Conservation (phyloP, 2,888 invertebrate genomes). For the Erebia ligea region DNA sequence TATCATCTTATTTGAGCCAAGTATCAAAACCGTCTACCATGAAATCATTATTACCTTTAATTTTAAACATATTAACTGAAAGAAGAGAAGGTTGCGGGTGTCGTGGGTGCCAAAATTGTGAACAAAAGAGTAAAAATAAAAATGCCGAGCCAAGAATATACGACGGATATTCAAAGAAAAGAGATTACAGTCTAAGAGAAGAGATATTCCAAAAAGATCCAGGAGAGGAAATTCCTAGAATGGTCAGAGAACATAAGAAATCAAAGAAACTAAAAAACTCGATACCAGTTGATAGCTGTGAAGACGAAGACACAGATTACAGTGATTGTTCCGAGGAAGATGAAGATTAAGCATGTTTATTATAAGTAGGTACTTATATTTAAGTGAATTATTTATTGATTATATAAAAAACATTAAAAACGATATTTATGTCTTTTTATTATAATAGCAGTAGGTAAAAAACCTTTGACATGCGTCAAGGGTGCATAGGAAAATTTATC, state of each 20-base stretch:
- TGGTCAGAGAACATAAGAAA: slow-evolving; percentile 39
- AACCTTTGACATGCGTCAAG: too few species aligned
- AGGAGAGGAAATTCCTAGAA: slow-evolving; percentile 38
- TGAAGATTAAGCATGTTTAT: slow-evolving; percentile 27
- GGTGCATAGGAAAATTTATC: too few species aligned
- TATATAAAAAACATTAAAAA: not conserved
- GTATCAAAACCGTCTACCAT: slow-evolving; percentile 56
- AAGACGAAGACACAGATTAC: slow-evolving; percentile 50
- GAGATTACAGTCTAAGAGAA: slow-evolving; percentile 47
- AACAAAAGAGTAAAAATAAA: slow-evolving; percentile 35
- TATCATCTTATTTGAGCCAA: slow-evolving; percentile 31
- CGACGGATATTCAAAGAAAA: slow-evolving; percentile 55
- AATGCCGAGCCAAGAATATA: slow-evolving; percentile 40
- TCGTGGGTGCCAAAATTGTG: slow-evolving; percentile 40
- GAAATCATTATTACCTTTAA: slow-evolving; percentile 65
- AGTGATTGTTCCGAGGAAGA: slow-evolving; percentile 37
- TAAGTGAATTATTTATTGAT: not conserved
- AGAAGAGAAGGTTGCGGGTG: slow-evolving; percentile 52
- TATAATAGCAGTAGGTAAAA: not conserved
- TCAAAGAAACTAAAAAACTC: slow-evolving; percentile 35
- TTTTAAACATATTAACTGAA: slow-evolving; percentile 66
- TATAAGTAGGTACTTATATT: not conserved
- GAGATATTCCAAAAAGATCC: slow-evolving; percentile 42
- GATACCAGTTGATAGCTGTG: slow-evolving; percentile 46
- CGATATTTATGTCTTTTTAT: not conserved